Conservation (phyloP, 2,888 invertebrate genomes). For the Cephus nigrinus region DNA sequence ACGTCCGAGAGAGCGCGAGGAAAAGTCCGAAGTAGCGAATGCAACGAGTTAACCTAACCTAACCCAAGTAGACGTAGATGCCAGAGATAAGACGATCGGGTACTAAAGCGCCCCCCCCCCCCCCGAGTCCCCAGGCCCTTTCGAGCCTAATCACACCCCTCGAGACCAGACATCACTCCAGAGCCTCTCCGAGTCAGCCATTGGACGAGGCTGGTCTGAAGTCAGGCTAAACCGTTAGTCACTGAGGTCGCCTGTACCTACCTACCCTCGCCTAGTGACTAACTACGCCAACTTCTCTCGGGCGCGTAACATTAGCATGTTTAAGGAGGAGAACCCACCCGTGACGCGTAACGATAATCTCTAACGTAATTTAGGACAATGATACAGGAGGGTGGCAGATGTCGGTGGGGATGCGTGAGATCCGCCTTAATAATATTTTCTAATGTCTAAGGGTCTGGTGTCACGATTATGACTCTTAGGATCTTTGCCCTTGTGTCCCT, state of each 20-base stretch:
- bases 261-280: background rate
- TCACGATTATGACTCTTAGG: no score
- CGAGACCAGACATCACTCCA: slow-evolving; percentile 35
- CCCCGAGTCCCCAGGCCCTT: background rate
- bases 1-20: no score
- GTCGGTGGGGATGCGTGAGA: no score
- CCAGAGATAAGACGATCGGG: slow-evolving; percentile 8
- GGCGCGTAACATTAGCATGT: background rate
- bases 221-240: no score
- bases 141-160: slow-evolving; percentile 31
- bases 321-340: background rate
- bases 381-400: no score
- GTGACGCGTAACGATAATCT: background rate
- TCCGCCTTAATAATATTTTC: no score
- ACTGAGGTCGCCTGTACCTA: no score
- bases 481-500: no score
- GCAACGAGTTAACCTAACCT: no score
- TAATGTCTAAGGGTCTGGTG: no score
- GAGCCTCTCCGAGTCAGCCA: slow-evolving; percentile 7
- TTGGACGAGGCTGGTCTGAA: background rate
- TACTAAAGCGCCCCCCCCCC: background rate
- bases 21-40: no score
- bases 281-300: slow-evolving; percentile 17
- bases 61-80: slow-evolving; percentile 7
- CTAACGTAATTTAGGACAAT: no score